Percentiles rank a stretch among this genome's conserved stretches.
These are phyloP conservation scores for Piliocolobus tephrosceles DNA, from an alignment of 2,113 vertebrate species.

Conservation along the genomic window DNA sequence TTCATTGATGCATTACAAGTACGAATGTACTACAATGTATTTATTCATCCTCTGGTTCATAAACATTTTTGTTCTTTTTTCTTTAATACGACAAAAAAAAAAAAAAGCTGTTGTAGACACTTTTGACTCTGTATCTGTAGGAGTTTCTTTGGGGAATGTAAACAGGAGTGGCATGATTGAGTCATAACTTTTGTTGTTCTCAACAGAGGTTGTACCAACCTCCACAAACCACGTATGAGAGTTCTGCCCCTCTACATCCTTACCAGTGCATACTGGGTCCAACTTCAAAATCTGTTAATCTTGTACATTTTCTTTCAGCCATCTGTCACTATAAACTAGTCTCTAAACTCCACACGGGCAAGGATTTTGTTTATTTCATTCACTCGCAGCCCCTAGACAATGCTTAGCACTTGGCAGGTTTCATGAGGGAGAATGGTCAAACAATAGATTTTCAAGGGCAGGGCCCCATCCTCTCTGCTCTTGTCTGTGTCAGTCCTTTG, in stretches of 20 bases:
- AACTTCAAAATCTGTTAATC: background rate
- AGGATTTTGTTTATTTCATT: background rate
- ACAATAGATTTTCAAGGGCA: background rate
- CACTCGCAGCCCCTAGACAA: background rate
- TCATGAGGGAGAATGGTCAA: background rate
- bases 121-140: background rate
- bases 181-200: background rate
- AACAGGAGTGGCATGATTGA: background rate
- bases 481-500: background rate
- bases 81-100: background rate
- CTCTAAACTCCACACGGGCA: background rate
- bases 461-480: background rate
- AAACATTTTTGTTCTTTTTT: background rate
- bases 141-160: background rate
- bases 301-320: background rate
- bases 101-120: background rate
- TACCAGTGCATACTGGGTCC: background rate
- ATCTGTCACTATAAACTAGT: background rate
- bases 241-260: background rate
- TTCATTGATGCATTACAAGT: background rate
- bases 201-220: background rate
- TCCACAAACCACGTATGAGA: background rate
- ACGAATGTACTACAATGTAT: background rate
- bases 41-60: background rate
- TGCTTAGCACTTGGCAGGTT: background rate